Percentiles rank a stretch among this genome's conserved stretches.
These are phyloP conservation scores for Deilephila porcellus DNA, from an alignment of 2,888 invertebrate genomes.

Conservation along the genomic window DNA sequence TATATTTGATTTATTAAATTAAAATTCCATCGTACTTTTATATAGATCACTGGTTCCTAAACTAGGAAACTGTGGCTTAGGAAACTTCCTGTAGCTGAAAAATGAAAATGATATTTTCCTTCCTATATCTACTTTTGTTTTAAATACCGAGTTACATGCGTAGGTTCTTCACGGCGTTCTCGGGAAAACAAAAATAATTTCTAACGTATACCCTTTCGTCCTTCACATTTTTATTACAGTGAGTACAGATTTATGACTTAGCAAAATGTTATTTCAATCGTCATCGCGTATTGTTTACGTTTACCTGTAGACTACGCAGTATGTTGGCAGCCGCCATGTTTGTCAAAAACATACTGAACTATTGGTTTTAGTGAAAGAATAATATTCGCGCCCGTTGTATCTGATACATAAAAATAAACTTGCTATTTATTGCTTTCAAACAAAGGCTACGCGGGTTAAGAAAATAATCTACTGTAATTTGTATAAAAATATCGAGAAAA, in stretches of 20 bases:
- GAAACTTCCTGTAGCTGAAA: too few species aligned
- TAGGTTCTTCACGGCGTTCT: neutral
- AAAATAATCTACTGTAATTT: neutral
- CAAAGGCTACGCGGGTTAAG: neutral
- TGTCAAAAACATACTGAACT: neutral
- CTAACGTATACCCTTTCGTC: neutral
- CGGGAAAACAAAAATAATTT: neutral
- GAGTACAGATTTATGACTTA: neutral
- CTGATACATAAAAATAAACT: neutral
- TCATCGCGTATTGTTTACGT: neutral
- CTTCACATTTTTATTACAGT: neutral
- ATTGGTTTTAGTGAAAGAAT: neutral
- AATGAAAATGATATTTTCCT: too few species aligned
- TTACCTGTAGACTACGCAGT: conserved; percentile 1
- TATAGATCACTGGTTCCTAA: too few species aligned
- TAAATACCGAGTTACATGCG: neutral
- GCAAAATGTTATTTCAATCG: neutral
- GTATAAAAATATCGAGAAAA: too few species aligned
- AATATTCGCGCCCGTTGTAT: neutral
- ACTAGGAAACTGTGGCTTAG: too few species aligned
- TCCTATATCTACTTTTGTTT: neutral
- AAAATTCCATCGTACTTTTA: too few species aligned
- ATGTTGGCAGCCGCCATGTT: conserved; percentile 1
- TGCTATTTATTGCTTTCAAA: neutral
- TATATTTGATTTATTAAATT: too few species aligned